Percentiles rank a stretch among this genome's conserved stretches.
These are phyloP conservation scores for Zoanthus gigantus DNA, from an alignment of 92 coral and sea anemone genomes.

Conservation along the genomic window DNA sequence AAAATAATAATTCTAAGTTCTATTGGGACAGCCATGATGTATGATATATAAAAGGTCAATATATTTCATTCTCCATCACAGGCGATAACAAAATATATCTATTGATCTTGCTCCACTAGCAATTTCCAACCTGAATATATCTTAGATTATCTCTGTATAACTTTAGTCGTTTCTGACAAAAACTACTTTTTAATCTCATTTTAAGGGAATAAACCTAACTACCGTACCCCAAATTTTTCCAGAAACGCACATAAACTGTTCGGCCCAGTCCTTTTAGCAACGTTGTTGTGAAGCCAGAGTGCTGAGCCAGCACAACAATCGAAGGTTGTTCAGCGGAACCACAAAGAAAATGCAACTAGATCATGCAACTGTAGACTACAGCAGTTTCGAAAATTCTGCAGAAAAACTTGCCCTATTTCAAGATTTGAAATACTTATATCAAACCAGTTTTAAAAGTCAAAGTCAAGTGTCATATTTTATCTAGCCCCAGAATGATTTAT, in stretches of 20 bases:
- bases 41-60: neutral
- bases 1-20: constrained; percentile 41
- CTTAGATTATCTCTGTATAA: neutral
- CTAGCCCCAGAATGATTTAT: neutral
- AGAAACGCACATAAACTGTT: neutral
- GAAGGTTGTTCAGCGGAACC: constrained; percentile 10
- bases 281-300: too few relatives aligned
- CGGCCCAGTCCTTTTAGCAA: constrained; percentile 16
- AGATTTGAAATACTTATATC: neutral
- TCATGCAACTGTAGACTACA: neutral
- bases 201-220: neutral
- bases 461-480: neutral
- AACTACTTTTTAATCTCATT: neutral
- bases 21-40: constrained; percentile 17
- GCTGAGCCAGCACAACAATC: neutral
- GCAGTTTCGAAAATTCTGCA: too few relatives aligned
- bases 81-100: neutral
- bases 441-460: neutral
- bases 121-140: neutral
- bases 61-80: neutral
- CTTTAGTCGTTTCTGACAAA: neutral
- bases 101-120: neutral
- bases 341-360: neutral
- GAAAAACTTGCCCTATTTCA: too few relatives aligned
- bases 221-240: neutral